Conservation (phyloP, 2,113 vertebrate genomes). For the Cryptotis parvus region DNA sequence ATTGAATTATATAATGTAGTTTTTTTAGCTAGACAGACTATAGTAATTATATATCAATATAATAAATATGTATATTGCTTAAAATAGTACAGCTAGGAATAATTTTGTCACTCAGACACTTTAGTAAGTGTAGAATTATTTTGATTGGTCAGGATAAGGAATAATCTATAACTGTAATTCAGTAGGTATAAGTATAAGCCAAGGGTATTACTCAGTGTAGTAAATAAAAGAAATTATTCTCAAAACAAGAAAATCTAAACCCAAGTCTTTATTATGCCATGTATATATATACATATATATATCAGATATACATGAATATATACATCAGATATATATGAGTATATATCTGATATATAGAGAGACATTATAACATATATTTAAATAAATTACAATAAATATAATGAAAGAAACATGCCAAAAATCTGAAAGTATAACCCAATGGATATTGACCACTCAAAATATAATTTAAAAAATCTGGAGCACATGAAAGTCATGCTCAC, state of each 20-base stretch:
- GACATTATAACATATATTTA: too few species aligned
- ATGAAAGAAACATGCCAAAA: background rate
- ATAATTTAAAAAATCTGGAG: too few species aligned
- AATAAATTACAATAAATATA: background rate
- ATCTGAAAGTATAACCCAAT: too few species aligned
- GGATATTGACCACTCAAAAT: too few species aligned
- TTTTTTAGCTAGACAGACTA: too few species aligned
- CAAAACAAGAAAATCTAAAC: background rate
- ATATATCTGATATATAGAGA: too few species aligned
- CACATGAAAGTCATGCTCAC: too few species aligned
- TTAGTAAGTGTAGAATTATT: background rate
- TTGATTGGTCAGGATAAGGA: background rate
- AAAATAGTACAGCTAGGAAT: background rate
- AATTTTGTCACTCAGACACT: background rate
- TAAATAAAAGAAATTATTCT: background rate
- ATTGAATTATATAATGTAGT: background rate
- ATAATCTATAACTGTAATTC: background rate
- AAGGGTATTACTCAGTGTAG: background rate
- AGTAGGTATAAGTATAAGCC: fast-evolving
- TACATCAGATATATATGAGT: too few species aligned
- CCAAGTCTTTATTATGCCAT: background rate
- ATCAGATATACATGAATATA: too few species aligned
- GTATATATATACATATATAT: too few species aligned
- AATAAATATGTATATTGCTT: too few species aligned
- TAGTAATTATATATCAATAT: too few species aligned